These are phyloP conservation scores for Sardina pilchardus DNA, from an alignment of 2,113 vertebrate genomes.

Conservation along the genomic window DNA sequence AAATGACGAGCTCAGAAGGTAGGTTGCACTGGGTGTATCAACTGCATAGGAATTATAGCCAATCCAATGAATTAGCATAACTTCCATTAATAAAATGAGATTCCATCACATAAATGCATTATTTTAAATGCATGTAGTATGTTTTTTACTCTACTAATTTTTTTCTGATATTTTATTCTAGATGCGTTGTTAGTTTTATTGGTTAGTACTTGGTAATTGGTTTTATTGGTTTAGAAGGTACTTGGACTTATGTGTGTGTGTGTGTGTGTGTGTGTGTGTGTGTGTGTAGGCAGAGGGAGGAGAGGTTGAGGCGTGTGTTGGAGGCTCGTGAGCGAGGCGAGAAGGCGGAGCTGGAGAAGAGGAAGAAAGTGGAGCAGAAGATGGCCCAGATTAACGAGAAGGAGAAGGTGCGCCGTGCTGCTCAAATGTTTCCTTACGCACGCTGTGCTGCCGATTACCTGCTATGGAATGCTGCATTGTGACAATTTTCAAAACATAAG, in stretches of 20 bases:
- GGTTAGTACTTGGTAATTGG: too few species aligned
- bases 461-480: neutral
- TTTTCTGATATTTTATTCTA: too few species aligned
- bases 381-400: constrained; percentile 87
- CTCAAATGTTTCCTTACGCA: neutral
- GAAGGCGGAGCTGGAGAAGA: constrained; percentile 85
- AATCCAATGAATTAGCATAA: too few species aligned
- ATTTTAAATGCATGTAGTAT: too few species aligned
- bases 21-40: constrained; percentile 40
- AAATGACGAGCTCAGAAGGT: constrained; percentile 85
- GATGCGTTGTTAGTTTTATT: too few species aligned
- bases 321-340: constrained; percentile 87
- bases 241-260: neutral
- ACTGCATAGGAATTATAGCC: neutral
- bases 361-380: constrained; percentile 88
- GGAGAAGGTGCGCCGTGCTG: constrained; percentile 62
- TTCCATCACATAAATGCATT: too few species aligned
- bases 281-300: constrained; percentile 83
- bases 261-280: neutral
- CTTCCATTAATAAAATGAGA: too few species aligned
- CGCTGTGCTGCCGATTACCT: neutral
- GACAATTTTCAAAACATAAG: neutral
- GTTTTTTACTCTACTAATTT: too few species aligned
- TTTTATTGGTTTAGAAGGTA: too few species aligned
- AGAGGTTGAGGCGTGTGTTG: constrained; percentile 80